A percentile compares a stretch with the other conserved stretches of the same genome.
phyloP scores from a whole-genome alignment of 2,888 invertebrate genomes.

The Drosophila seclusa region DNA sequence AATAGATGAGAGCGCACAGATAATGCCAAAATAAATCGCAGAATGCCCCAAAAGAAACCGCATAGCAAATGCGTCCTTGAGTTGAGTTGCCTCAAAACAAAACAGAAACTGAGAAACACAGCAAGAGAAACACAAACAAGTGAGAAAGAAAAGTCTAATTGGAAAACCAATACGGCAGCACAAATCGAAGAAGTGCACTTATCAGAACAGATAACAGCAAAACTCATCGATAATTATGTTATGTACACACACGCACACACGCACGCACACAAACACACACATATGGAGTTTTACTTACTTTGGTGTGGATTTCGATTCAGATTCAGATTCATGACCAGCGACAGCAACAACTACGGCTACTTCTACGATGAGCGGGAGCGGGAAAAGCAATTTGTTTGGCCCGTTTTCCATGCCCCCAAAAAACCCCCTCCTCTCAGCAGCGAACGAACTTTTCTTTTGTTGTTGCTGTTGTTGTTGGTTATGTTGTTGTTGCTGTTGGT shows the following conservation, averaged over 20 bases:
- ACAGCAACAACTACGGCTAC: slow-evolving; percentile 56
- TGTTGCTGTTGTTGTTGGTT: slow-evolving; percentile 5
- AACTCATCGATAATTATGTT: slow-evolving; percentile 62
- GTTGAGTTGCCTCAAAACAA: slow-evolving; percentile 19
- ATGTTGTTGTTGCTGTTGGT: not conserved
- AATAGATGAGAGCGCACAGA: slow-evolving; percentile 11
- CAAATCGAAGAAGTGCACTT: slow-evolving; percentile 56
- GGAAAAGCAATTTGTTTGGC: slow-evolving; percentile 52
- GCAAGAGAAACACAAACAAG: slow-evolving; percentile 33
- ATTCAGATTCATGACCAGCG: slow-evolving; percentile 64
- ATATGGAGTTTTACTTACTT: slow-evolving; percentile 73
- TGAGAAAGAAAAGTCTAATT: slow-evolving; percentile 58
- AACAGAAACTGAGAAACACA: slow-evolving; percentile 28
- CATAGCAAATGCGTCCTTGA: slow-evolving; percentile 40
- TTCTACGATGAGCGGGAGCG: slow-evolving; percentile 44
- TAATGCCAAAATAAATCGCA: slow-evolving; percentile 20
- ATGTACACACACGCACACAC: slow-evolving; percentile 30
- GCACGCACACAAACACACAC: slow-evolving; percentile 16
- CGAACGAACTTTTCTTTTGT: slow-evolving; percentile 21
- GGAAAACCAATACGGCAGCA: slow-evolving; percentile 71
- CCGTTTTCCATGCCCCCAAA: slow-evolving; percentile 52
- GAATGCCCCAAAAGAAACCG: slow-evolving; percentile 16
- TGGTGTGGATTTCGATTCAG: slow-evolving; percentile 83
- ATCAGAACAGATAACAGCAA: slow-evolving; percentile 58
- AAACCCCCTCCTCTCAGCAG: not conserved